Base-by-base conservation (phyloP, 2,797 vertebrate species). In the Danio kyathit region DNA sequence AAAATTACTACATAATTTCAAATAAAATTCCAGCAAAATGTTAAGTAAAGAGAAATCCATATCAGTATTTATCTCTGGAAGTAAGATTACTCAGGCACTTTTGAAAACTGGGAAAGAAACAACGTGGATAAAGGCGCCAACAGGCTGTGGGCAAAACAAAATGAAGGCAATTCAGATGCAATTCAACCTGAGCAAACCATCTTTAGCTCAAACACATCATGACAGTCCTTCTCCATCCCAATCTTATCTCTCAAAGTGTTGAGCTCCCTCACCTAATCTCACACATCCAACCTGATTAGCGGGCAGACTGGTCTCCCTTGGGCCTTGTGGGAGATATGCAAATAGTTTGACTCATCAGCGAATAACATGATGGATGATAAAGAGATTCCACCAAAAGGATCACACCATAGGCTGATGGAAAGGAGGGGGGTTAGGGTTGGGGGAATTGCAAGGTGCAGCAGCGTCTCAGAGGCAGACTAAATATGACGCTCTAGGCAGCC, bases 321-420 rank as follows among this genome's bases (percentile, higher is more conserved):
- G 44, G 80, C 74, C 69, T 43, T 44, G 56, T 46, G 66, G 44
- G 64, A 75, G 74, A 84, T 57, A 40, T 59, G 76, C 71, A 84
- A 85, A 86, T 87, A 59, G 49, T 46, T 79, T 57, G 66, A 81
- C 52, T 70, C 78, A 75, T 84, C 73, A 69, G 83, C 69, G 67
- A 79, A 87, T 81, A 59, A 74, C 86, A 87, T 76, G 71, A 79
- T 63, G 73, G 82, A 71, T 75, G 69, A 90, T 86, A 79, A 83
- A 85, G 84, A 59, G 49, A 77, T 66, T 64, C 57, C 67, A 81
- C 81, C 70, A 66, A 73, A 83, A 82, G 17, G 52, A 79, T 79
- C 54, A 17, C 59, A 49, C 48, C 21, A 64, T 12, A 81, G 84
- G 85, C 63, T 59, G 16, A 72, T 4, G 41, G 38, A 56, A 61